phyloP scores from a whole-genome alignment of 1,140 invertebrate species.

The Papilio glaucus region DNA sequence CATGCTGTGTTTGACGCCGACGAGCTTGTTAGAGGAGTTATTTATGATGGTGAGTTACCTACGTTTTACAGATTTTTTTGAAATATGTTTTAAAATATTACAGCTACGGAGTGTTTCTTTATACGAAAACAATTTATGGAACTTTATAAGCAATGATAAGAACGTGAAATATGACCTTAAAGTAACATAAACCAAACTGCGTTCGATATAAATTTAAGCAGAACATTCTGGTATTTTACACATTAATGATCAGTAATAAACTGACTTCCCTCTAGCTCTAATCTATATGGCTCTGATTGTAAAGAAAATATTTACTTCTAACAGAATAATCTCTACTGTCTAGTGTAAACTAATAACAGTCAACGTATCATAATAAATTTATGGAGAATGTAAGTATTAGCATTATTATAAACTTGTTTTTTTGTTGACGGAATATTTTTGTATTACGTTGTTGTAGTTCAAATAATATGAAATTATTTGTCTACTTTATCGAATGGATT shows the following conservation, averaged over 20 bases:
- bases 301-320: background rate
- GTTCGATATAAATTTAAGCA: no score
- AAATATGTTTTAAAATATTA: background rate
- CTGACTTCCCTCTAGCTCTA: no score
- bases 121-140: no score
- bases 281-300: background rate
- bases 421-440: background rate
- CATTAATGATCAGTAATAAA: no score
- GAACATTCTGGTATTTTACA: no score
- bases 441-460: background rate
- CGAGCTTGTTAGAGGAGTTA: constrained; percentile 68
- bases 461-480: background rate
- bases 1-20: constrained; percentile 71
- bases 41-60: constrained; percentile 73
- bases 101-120: no score
- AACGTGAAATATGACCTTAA: no score
- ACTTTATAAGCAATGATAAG: no score
- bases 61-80: background rate
- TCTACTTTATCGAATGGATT: background rate
- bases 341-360: constrained; percentile 5
- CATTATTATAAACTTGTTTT: background rate
- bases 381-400: background rate
- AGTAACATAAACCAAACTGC: no score
- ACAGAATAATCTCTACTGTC: background rate
- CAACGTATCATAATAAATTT: background rate